Evolutionary conservation across 2,888 invertebrate species (phyloP).

Genomic region (Tenthredo scrophulariae): DNA sequence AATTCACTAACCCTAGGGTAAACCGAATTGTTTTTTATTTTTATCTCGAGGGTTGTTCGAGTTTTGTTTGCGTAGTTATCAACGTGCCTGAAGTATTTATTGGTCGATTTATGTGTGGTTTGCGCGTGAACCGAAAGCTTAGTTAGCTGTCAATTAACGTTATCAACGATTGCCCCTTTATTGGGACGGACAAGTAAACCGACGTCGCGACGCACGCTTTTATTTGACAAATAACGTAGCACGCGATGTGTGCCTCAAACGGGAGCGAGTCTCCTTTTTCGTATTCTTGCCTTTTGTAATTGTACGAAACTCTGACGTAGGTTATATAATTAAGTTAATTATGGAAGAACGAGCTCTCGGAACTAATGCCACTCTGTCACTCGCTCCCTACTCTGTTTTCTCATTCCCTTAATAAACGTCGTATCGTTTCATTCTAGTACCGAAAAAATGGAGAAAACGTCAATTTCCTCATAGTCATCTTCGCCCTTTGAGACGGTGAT

Average conservation of each 20-base stretch:
- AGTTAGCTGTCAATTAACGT: constrained; percentile 40
- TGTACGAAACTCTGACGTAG: constrained; percentile 30
- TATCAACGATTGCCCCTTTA: constrained; percentile 12
- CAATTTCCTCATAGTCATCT: neutral
- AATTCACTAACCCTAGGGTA: neutral
- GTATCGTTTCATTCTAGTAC: neutral
- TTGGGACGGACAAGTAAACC: neutral
- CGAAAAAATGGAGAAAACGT: neutral
- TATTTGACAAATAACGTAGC: neutral
- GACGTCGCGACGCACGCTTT: neutral
- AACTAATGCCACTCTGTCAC: constrained; percentile 34
- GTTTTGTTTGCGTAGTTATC: constrained; percentile 18
- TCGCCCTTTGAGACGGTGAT: neutral
- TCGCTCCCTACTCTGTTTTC: no score
- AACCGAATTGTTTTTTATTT: constrained; percentile 21
- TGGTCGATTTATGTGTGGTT: neutral
- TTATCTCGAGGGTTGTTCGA: neutral
- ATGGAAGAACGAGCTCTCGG: constrained; percentile 25
- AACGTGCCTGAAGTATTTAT: neutral
- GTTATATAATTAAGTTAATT: constrained; percentile 34
- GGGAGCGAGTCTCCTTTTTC: neutral
- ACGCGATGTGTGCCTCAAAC: neutral
- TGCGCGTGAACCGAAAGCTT: neutral
- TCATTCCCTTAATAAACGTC: neutral
- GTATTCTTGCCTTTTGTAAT: constrained; percentile 19